Base-by-base conservation (phyloP, 1,140 invertebrate species). In the Formica selysi region DNA sequence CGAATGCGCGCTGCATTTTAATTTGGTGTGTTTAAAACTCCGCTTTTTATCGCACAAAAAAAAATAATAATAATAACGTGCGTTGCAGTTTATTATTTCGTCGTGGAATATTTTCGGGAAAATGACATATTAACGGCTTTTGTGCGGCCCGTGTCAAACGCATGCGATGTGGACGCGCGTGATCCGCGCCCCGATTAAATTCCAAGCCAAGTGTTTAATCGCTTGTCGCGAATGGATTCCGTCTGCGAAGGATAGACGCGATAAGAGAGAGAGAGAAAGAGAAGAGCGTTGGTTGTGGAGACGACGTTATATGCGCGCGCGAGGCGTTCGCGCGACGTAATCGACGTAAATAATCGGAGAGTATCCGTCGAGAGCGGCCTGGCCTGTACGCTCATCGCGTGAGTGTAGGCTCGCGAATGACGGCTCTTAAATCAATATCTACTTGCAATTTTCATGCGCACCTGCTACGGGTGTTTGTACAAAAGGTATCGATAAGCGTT, bases 351-450 rank as follows among this genome's bases (percentile, higher is more conserved):
- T 81, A 81, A 80, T 80, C 78, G 48, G 29, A 6, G 32, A 54
- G 5, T 41, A 65, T 54, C 26, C 1, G 32, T 29, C 44, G 65
- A 54, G 64, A 57, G 32, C 13, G 36, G 32, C 19, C 10, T 32
- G 32, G 32, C 32, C 32, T 44, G 7, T 54, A 41, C 19, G 36
- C 48, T 22, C 16, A 41, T 70, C 65, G 26, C 36, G 65, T 16
- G 78, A 59, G 36, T 70, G 2, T 26, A 41, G 36, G 29, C 41
- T 38, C 32, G 68, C 16, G 64, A 71, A 32, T 59, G 48, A 81
- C 41, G 51, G 78, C 67, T 81, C 65, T 81, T 59, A 71, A 81
- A 81, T 81, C 78, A 81, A 81, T 81, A 81, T 81, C 78, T 22
- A 41, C 78, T 81, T 81, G 48, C 65, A 71, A 71, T 59, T 71